A percentile compares a stretch with the other conserved stretches of the same genome.
Conservation (phyloP, 2,797 vertebrate genomes). For the Chloroceryle inda region DNA sequence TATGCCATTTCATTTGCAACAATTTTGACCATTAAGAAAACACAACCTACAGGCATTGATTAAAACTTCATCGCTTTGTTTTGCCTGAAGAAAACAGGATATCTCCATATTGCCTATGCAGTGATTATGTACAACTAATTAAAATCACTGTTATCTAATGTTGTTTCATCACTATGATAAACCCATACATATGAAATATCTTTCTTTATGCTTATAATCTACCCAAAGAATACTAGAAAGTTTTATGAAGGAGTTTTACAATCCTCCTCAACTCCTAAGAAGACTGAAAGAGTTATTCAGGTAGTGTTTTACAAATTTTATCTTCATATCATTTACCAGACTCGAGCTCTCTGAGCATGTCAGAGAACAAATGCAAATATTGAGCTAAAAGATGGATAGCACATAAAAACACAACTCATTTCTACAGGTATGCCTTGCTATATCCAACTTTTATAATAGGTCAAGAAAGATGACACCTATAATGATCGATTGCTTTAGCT, state of each 20-base stretch:
- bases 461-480: background rate
- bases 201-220: background rate
- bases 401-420: background rate
- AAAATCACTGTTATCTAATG: background rate
- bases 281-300: background rate
- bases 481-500: background rate
- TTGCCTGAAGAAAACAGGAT: background rate
- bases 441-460: background rate
- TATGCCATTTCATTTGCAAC: background rate
- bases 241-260: background rate
- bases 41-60: background rate
- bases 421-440: background rate
- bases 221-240: background rate
- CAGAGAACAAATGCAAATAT: background rate
- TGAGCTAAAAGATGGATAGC: background rate
- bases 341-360: background rate
- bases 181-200: background rate
- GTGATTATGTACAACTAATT: background rate
- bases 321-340: background rate
- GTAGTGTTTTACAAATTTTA: background rate
- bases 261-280: background rate
- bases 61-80: background rate
- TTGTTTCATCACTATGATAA: background rate
- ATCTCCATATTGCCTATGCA: background rate
- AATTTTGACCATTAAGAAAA: background rate